Percentiles rank a stretch among this genome's conserved stretches.
Conservation (phyloP, 2,113 vertebrate species). For the Aythya baeri region DNA sequence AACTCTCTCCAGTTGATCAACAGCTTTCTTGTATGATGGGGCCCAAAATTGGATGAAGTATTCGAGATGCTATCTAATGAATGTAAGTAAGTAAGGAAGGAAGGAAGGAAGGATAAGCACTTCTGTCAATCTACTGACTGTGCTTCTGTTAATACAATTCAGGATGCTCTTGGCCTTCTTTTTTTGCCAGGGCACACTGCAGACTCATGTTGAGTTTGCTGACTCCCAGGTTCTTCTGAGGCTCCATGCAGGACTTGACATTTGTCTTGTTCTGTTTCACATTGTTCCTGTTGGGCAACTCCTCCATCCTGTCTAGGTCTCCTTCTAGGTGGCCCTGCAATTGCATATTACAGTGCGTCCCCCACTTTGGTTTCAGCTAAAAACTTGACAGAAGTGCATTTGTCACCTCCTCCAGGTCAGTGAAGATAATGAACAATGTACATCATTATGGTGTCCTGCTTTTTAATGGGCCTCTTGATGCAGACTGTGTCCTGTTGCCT, state of each 20-base stretch:
- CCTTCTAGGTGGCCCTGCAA: neutral
- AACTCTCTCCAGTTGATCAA: neutral
- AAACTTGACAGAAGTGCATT: neutral
- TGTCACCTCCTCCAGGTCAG: neutral
- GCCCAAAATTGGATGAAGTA: neutral
- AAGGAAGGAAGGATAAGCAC: neutral
- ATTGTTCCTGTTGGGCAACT: neutral
- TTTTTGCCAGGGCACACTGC: neutral
- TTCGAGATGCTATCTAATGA: neutral
- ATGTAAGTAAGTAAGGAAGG: neutral
- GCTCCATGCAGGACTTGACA: neutral
- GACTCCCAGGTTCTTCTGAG: neutral
- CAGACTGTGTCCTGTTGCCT: neutral
- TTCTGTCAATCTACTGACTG: neutral
- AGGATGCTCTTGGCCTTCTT: neutral
- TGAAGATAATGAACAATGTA: neutral
- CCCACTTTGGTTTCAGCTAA: neutral
- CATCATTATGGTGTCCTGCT: neutral
- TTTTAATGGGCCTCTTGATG: neutral
- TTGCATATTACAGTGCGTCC: neutral
- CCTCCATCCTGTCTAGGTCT: neutral
- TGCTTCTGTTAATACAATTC: neutral
- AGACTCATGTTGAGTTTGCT: neutral
- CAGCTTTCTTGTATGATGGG: neutral
- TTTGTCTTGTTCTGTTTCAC: neutral